Conservation (phyloP, 2,888 invertebrate species). For the Ennomos erosarius region DNA sequence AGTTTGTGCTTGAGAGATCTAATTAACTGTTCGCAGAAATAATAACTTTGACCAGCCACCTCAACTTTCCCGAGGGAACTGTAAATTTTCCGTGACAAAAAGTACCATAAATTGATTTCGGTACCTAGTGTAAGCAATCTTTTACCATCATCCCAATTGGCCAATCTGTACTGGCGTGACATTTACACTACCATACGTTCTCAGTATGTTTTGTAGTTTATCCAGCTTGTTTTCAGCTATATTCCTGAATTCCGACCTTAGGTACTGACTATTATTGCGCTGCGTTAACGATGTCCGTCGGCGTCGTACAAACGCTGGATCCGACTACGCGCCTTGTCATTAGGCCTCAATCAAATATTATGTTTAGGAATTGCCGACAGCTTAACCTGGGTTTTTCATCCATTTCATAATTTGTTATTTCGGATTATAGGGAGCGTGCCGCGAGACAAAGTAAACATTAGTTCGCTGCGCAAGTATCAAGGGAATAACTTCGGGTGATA, state of each 20-base stretch:
- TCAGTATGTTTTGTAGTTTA: too few species aligned
- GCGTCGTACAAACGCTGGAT: conserved; percentile 79
- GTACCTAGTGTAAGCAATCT: too few species aligned
- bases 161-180: too few species aligned
- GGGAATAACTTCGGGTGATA: conserved; percentile 59
- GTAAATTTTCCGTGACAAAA: too few species aligned
- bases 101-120: too few species aligned
- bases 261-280: conserved; percentile 10
- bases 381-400: conserved; percentile 82
- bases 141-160: too few species aligned
- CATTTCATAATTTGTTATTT: conserved; percentile 84
- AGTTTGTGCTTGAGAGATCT: too few species aligned
- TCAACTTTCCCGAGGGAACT: too few species aligned
- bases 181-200: too few species aligned
- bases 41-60: too few species aligned
- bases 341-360: conserved; percentile 83
- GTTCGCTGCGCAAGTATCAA: conserved; percentile 46
- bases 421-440: conserved; percentile 80
- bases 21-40: too few species aligned
- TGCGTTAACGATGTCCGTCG: conserved; percentile 69
- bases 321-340: conserved; percentile 82
- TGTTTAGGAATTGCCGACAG: conserved; percentile 84
- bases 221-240: too few species aligned
- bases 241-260: not conserved
- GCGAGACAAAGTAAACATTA: conserved; percentile 82